Base-by-base conservation (phyloP, 2,113 vertebrate genomes). In the Beaufortia kweichowensis region DNA sequence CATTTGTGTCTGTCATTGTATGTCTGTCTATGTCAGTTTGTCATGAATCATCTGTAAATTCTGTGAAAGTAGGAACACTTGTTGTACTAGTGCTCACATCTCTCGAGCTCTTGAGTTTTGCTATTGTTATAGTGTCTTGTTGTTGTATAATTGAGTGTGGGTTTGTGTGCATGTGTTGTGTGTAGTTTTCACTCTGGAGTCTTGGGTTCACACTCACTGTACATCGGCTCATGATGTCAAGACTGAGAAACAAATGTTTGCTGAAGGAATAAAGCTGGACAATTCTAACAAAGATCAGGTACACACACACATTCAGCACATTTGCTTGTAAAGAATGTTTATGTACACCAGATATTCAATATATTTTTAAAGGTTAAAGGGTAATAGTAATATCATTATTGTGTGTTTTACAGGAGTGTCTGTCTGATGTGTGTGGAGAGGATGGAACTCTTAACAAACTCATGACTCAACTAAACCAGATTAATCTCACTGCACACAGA, bases 181-280 rank as follows among this genome's bases (percentile, higher is more conserved):
- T 72, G 19, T 56, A 82, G 81, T 82, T 11, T 76, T 79, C 11
- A 76, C 67, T 43, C 61, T 82, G 31, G 67, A 82, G 61, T 14
- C 77, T 29, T 67, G 60, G 73, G 17, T 82, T 82, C 28, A 79
- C 55, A 33, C 66, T 55, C 60, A 82, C 53, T 71, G 68, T 28
- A 41, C 9, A 53, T 26, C 53, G 6, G n/a, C 19, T 33, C 33
- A 28, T 23, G 19, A 63, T 1, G 4, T 31, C 57, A 73, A 29
- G 14, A 15, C 26, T 63, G 59, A 48, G 4, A 24, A 73, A 12
- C 29, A 19, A 0, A 33, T n/a, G n/a, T 68, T 55, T 24, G 26
- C 23, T 12, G 9, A 1, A 41, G 29, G n/a, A 14, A 1, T 26
- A 14, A 33, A 33, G 2, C 0, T 53, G 7, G 63, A 31, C 29